Percentiles rank a stretch among this genome's conserved stretches.
phyloP scores from a whole-genome alignment of 2,113 vertebrate species.

The Dolichotis patagonum region DNA sequence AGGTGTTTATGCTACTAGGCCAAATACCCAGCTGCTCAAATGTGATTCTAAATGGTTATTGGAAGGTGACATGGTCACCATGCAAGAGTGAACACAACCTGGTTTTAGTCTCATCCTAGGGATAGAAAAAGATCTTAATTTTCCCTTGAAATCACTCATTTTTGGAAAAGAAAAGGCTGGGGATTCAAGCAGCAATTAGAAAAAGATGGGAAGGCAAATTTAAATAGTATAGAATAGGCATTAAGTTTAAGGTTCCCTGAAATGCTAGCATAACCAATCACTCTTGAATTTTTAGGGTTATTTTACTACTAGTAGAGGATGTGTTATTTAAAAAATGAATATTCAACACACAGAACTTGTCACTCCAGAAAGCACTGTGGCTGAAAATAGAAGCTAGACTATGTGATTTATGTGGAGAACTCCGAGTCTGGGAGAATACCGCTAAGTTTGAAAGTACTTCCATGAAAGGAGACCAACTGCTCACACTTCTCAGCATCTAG shows the following conservation, averaged over 20 bases:
- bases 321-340: not conserved
- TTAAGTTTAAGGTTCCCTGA: not conserved
- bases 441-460: not conserved
- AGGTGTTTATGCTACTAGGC: too few relatives aligned
- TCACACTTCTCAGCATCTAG: not conserved
- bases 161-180: not conserved
- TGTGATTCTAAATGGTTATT: not conserved
- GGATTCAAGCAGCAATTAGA: not conserved
- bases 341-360: not conserved
- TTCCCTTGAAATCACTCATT: not conserved
- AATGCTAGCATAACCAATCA: not conserved
- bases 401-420: not conserved
- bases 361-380: not conserved
- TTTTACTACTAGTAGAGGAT: slow-evolving; percentile 15
- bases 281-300: not conserved
- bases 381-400: slow-evolving; percentile 17
- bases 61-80: too few relatives aligned
- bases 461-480: slow-evolving; percentile 53
- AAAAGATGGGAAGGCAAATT: not conserved
- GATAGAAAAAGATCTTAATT: not conserved
- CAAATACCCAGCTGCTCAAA: not conserved
- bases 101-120: not conserved
- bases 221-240: not conserved
- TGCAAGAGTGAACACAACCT: not conserved
- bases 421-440: not conserved